These are phyloP conservation scores for Schizotus pectinicornis DNA, from an alignment of 2,888 invertebrate genomes.

Conservation along the genomic window DNA sequence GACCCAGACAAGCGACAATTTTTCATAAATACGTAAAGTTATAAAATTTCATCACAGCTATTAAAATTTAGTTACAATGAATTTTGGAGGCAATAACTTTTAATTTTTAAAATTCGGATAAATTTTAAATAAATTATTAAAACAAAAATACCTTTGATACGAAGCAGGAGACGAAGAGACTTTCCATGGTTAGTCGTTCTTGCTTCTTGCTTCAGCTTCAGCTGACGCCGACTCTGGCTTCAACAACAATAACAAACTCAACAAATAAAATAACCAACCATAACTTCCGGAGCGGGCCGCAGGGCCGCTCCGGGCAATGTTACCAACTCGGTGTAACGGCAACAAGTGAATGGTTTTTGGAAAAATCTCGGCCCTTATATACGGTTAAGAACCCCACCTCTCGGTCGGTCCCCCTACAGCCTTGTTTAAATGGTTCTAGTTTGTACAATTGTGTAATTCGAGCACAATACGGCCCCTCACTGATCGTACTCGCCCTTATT, in stretches of 20 bases:
- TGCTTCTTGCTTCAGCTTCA: too few relatives aligned
- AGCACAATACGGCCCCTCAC: constrained; percentile 18
- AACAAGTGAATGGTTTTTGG: constrained; percentile 17
- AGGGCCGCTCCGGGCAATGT: constrained; percentile 14
- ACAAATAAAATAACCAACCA: constrained; percentile 7
- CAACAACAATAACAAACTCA: background rate
- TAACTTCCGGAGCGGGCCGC: constrained; percentile 5
- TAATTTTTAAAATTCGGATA: too few relatives aligned
- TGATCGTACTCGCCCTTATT: constrained; percentile 9
- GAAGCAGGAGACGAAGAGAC: too few relatives aligned
- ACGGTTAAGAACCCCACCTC: constrained; percentile 4
- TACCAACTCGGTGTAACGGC: constrained; percentile 11
- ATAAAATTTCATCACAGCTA: too few relatives aligned
- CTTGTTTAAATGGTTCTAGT: constrained; percentile 15
- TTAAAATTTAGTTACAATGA: too few relatives aligned
- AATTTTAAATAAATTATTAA: too few relatives aligned
- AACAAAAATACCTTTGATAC: too few relatives aligned
- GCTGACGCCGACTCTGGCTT: too few relatives aligned
- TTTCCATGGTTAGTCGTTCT: too few relatives aligned
- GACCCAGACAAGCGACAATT: too few relatives aligned
- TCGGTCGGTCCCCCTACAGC: constrained; percentile 11
- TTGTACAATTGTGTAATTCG: constrained; percentile 20
- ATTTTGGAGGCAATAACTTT: too few relatives aligned
- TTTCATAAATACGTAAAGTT: too few relatives aligned
- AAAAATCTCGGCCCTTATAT: constrained; percentile 21